Evolutionary conservation across 2,113 vertebrate species (phyloP).

Genomic region (Ameiurus melas): DNA sequence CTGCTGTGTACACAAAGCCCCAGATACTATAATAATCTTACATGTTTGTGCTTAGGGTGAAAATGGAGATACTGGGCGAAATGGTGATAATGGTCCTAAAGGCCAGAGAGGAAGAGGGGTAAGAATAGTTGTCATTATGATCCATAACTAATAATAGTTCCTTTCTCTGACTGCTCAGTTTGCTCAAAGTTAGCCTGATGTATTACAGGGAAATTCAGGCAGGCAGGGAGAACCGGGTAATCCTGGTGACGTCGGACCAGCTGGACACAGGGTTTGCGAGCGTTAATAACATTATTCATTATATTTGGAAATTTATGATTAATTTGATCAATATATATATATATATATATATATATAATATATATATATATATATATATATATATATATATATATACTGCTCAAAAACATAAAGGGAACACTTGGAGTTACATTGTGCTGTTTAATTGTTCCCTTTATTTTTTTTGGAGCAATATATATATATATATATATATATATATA

Average conservation of each 20-base stretch:
- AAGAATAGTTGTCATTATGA: slow-evolving; percentile 41
- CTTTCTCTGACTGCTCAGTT: background rate
- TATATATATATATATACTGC: no score
- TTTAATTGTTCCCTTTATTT: no score
- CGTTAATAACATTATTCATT: background rate
- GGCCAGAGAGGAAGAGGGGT: slow-evolving; percentile 81
- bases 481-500: no score
- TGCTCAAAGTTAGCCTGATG: background rate
- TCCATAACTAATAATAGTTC: background rate
- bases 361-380: no score
- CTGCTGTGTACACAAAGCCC: background rate
- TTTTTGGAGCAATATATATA: no score
- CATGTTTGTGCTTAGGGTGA: slow-evolving; percentile 76
- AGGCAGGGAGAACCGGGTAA: slow-evolving; percentile 68
- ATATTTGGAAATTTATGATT: background rate
- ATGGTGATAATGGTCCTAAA: slow-evolving; percentile 76
- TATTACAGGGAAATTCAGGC: slow-evolving; percentile 77
- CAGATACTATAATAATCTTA: background rate
- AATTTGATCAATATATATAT: background rate
- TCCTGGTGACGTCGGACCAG: slow-evolving; percentile 72
- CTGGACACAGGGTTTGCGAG: slow-evolving; percentile 75
- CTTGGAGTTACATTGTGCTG: no score
- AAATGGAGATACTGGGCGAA: slow-evolving; percentile 68
- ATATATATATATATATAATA: background rate
- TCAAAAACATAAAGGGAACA: no score